Evolutionary conservation across 2,888 invertebrate species (phyloP).

Genomic region (Tolmerus cingulatus): DNA sequence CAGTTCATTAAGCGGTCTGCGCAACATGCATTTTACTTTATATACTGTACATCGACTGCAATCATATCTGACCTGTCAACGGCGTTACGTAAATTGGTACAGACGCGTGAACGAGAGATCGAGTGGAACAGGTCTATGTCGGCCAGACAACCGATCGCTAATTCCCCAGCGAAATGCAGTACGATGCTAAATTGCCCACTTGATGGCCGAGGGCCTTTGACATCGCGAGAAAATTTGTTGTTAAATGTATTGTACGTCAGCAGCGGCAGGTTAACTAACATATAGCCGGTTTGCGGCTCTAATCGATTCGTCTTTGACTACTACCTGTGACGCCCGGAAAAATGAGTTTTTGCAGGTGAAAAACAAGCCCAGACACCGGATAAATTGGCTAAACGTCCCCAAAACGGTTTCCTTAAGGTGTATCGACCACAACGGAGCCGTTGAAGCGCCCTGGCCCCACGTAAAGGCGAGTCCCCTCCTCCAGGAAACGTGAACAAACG

Average conservation of each 20-base stretch:
- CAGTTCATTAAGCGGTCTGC: neutral
- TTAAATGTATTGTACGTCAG: neutral
- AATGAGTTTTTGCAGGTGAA: neutral
- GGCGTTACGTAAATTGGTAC: neutral
- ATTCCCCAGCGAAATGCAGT: neutral
- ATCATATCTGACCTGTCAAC: neutral
- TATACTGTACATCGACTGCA: neutral
- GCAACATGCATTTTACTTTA: neutral
- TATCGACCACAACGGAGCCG: neutral
- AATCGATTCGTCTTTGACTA: neutral
- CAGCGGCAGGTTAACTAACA: neutral
- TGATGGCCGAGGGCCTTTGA: neutral
- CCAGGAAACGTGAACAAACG: neutral
- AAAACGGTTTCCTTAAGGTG: neutral
- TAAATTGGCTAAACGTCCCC: slow-evolving; percentile 2
- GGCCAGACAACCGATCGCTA: neutral
- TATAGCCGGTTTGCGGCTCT: neutral
- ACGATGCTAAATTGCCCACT: neutral
- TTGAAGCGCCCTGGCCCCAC: neutral
- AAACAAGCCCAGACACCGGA: slow-evolving; percentile 32
- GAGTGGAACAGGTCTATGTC: neutral
- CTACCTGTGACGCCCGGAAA: neutral
- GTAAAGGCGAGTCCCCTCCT: neutral
- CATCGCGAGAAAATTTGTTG: neutral
- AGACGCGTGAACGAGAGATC: neutral